Base-by-base conservation (phyloP, 2,888 invertebrate genomes). In the Heliconius cydno region DNA sequence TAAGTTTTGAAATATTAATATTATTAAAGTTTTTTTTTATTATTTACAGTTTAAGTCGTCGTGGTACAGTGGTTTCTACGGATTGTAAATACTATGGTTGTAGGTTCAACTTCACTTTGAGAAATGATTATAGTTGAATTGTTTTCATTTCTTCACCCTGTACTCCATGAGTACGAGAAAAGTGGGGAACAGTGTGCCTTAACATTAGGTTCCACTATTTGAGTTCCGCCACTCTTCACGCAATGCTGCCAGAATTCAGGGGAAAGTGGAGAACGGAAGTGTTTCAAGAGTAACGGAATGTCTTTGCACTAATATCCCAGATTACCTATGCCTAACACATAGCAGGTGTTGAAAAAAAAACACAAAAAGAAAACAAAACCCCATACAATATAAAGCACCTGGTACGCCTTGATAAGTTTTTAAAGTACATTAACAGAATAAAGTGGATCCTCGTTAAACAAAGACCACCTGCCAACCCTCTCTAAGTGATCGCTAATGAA, bases 401-500 rank as follows among this genome's bases (percentile, higher is more conserved):
- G 38, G 15, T 60, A 70, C 15, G 6, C 28, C 19, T 34, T 25
- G 67, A 46, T 73, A 79, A 67, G 76, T 65, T 46, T 82, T 82
- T 79, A 82, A 82, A 80, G 77, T 79, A 79, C 81, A 83, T 84
- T 82, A 82, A 82, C 84, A 83, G 70, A 70, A 70, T 80, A 83
- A 76, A 83, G 41, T 81, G 80, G 12, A 83, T 82, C 85, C 84
- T 86, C 82, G 89, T 92, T 88, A 91, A 93, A 94, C 93, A 94
- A 92, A 92, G 94, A 93, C 93, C 94, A 94, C 94, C 94, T 94
- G 94, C 92, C 92, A 88, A 83, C 89, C 92, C 90, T 86, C 84
- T 89, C 91, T 94, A 94, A 94, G 88, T 89, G 90, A 84, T 87
- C 85, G 93, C 92, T 94, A 94, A 94, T 92, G 86, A 87, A 84